phyloP scores from a whole-genome alignment of 2,888 invertebrate species.

The Teleiodes luculella region DNA sequence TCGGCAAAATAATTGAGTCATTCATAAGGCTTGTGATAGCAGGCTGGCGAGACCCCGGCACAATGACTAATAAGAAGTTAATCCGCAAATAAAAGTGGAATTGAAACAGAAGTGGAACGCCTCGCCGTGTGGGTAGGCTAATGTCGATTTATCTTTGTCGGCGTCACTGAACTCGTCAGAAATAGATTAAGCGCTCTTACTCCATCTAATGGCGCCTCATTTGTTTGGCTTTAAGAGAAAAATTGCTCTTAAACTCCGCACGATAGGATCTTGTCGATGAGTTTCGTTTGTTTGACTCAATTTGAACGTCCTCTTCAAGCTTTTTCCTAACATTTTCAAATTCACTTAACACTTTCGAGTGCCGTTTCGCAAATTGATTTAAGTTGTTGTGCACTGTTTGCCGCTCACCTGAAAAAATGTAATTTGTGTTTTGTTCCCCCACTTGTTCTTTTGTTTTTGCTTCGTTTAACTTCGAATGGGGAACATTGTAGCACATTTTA shows the following conservation, averaged over 20 bases:
- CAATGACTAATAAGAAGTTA: slow-evolving; percentile 79
- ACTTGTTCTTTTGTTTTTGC: slow-evolving; percentile 40
- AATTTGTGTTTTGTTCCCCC: slow-evolving; percentile 45
- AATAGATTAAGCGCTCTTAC: slow-evolving; percentile 79
- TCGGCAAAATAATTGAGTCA: slow-evolving; percentile 73
- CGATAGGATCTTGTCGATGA: slow-evolving; percentile 72
- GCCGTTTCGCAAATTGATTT: slow-evolving; percentile 56
- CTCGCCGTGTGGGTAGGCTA: slow-evolving; percentile 78
- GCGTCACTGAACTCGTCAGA: slow-evolving; percentile 80
- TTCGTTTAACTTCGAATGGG: slow-evolving; percentile 43
- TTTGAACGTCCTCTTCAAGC: slow-evolving; percentile 39
- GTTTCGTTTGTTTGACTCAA: slow-evolving; percentile 69
- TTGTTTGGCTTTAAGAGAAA: slow-evolving; percentile 78
- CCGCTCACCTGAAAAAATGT: slow-evolving; percentile 56
- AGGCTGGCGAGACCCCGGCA: slow-evolving; percentile 56
- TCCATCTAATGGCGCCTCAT: slow-evolving; percentile 78
- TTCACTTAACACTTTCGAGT: slow-evolving; percentile 64
- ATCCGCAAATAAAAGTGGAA: slow-evolving; percentile 79
- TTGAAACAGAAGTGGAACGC: slow-evolving; percentile 77
- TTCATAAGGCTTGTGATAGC: slow-evolving; percentile 75
- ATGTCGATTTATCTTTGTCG: slow-evolving; percentile 79
- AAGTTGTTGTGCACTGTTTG: slow-evolving; percentile 47
- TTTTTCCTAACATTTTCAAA: slow-evolving; percentile 51
- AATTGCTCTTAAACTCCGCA: slow-evolving; percentile 72
- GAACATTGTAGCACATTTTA: slow-evolving; percentile 37